Evolutionary conservation across 2,113 vertebrate species (phyloP).

Genomic region (Perognathus longimembris): DNA sequence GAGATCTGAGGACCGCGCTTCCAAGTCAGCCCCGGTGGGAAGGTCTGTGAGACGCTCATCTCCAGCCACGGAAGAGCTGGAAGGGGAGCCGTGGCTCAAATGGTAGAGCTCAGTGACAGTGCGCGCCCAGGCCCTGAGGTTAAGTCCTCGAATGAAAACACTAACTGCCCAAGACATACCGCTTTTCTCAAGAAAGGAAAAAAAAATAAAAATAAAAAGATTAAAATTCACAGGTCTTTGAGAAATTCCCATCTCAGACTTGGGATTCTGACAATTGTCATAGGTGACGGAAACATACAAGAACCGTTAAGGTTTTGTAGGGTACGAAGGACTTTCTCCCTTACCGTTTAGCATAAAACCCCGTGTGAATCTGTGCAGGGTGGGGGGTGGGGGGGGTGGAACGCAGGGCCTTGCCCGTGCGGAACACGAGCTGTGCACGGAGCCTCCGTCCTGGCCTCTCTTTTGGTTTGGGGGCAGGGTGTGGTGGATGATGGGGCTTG

Average conservation of each 20-base stretch:
- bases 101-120: no score
- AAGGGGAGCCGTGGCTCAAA: no score
- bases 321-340: not conserved
- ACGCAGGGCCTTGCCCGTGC: no score
- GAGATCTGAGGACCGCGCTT: no score
- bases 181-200: not conserved
- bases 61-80: no score
- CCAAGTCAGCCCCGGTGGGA: no score
- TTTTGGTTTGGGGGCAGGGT: no score
- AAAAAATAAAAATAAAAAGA: not conserved
- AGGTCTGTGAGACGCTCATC: no score
- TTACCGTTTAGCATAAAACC: accelerated
- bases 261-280: not conserved
- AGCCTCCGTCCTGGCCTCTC: not conserved
- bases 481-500: no score
- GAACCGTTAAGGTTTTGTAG: accelerated
- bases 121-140: no score
- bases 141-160: no score
- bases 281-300: accelerated
- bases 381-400: accelerated
- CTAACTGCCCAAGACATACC: no score
- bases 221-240: not conserved
- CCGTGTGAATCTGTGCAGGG: not conserved
- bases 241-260: not conserved
- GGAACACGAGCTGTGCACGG: not conserved